phyloP scores from a whole-genome alignment of 2,797 vertebrate genomes.

The Girardinus metallicus region DNA sequence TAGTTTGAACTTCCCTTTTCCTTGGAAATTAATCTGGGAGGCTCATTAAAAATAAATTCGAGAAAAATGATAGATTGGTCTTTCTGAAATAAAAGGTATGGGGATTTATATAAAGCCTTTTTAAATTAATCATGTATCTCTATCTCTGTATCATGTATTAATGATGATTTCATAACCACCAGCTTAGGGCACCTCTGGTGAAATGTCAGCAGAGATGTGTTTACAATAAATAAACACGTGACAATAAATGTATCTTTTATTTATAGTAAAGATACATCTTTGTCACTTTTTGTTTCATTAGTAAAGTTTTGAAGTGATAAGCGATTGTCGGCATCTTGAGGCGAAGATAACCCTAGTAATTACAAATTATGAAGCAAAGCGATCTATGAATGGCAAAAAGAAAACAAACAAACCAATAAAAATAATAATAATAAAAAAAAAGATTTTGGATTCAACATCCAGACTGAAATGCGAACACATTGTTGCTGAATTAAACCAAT shows the following conservation, averaged over 20 bases:
- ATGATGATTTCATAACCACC: not conserved
- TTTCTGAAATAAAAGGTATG: constrained; percentile 26
- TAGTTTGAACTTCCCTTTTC: constrained; percentile 6
- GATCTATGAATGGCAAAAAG: not conserved
- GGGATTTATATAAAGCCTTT: constrained; percentile 6
- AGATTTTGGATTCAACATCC: not conserved
- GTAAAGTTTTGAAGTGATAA: not conserved
- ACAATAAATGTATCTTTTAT: not conserved
- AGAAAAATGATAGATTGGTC: constrained; percentile 11
- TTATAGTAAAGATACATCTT: not conserved
- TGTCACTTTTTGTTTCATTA: not conserved
- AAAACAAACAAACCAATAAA: not conserved
- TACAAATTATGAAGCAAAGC: not conserved
- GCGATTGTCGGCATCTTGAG: not conserved
- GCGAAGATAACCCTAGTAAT: not conserved
- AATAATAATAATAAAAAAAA: not conserved
- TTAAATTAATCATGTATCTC: constrained; percentile 8
- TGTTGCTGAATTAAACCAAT: not conserved
- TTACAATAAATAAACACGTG: constrained; percentile 10
- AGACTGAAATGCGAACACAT: not conserved
- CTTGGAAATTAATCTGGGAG: constrained; percentile 15
- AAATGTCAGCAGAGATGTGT: not conserved
- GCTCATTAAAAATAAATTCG: constrained; percentile 25
- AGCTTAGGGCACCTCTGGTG: not conserved
- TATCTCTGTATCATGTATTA: too few species aligned